Conservation (phyloP, 2,888 invertebrate genomes). For the Caenorhabditis macrosperma region DNA sequence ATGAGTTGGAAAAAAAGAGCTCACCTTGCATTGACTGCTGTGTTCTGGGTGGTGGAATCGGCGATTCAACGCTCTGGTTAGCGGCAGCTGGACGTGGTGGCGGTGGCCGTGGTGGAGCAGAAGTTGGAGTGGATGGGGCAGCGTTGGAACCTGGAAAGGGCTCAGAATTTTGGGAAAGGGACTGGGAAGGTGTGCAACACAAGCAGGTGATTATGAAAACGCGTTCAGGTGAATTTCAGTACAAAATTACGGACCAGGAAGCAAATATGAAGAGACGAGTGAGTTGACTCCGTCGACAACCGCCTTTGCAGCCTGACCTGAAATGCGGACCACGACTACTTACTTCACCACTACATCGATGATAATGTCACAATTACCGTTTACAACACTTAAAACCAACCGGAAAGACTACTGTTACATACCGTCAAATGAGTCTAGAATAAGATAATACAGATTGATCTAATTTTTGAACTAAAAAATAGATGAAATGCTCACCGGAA, state of each 20-base stretch:
- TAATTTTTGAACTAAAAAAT: too few species aligned
- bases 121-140: constrained; percentile 19
- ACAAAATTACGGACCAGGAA: constrained; percentile 32
- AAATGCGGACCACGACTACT: constrained; percentile 1
- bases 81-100: constrained; percentile 64
- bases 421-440: constrained; percentile 42
- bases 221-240: neutral
- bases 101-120: constrained; percentile 68
- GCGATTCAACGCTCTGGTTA: constrained; percentile 57
- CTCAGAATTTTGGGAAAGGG: neutral
- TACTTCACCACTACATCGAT: constrained; percentile 8
- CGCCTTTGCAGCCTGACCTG: constrained; percentile 54
- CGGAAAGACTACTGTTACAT: constrained; percentile 2
- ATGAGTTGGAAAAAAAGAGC: constrained; percentile 8
- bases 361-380: constrained; percentile 1
- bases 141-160: constrained; percentile 39
- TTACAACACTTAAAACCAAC: constrained; percentile 8
- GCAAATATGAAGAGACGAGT: constrained; percentile 34
- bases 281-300: constrained; percentile 53
- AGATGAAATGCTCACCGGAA: constrained; percentile 66
- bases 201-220: neutral
- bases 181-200: neutral
- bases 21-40: constrained; percentile 66
- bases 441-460: too few species aligned
- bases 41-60: constrained; percentile 72